Evolutionary conservation across 2,797 vertebrate species (phyloP), one percentile per base, ranked within the genome.

Genomic region (Sebastes nivosus): DNA sequence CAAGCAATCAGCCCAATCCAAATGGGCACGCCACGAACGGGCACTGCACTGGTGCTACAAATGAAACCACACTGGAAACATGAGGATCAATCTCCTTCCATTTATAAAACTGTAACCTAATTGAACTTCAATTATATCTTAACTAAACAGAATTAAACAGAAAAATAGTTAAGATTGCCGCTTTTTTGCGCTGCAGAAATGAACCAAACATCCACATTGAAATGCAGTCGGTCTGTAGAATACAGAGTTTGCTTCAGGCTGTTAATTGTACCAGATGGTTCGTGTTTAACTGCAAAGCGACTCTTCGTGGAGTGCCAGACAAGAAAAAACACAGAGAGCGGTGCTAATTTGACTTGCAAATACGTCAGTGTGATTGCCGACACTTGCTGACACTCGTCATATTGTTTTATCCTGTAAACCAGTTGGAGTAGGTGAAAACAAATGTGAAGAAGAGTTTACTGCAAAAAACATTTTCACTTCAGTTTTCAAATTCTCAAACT

Each of bases 301-400:
- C 77, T 78, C 34, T 59, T 77, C 69, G 16, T 9, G 1, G 29
- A 73, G 70, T 11, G 71, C 68, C 80, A 70, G 68, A 65, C 65
- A 68, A 34, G 55, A 57, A 58, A 67, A 67, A 70, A 76, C 18
- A 69, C 25, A 66, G 18, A 32, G 50, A 66, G 67, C 20, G 27
- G 27, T 54, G 34, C 71, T 78, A 29, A 86, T 83, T 78, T 84
- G 66, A 86, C 80, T 82, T 87, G 80, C 77, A 86, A 87, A 86
- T 74, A 58, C 0, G 1, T 55, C 58, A 30, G 63, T 25, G 80
- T 73, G 86, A 88, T 58, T 61, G 50, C 22, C 59, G 63, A 67
- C 78, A 55, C 71, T 18, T 27, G 34, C 46, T 60, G 67, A 80
- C 77, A 73, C 32, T 29, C 63, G 10, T 75, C 74, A 65, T 72